Base-by-base conservation (phyloP, 2,888 invertebrate genomes). In the Alloscopus bannaensis region DNA sequence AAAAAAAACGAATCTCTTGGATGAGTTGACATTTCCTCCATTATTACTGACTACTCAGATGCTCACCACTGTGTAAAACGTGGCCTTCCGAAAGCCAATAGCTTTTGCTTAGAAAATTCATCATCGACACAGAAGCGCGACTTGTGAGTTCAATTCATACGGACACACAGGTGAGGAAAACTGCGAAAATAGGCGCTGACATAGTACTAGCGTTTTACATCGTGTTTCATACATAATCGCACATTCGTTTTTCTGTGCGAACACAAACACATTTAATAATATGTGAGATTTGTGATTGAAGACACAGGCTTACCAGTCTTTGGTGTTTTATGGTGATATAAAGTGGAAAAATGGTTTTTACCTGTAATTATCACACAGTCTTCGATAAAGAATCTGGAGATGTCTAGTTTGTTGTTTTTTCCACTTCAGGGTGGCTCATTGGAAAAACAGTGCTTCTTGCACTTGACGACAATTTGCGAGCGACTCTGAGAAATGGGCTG, bases 21-120 rank as follows among this genome's bases (percentile, higher is more conserved):
- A 72, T 72, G 72, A 72, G 72, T 72, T 72, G 72, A 72, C 72
- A 72, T 72, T 72, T 72, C 72, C 72, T 72, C 72, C 52, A 72
- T 72, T 72, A 52, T 72, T 57, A 42, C 20, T 36, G 20, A 55
- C 36, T 36, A 31, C 57, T 42, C n/a, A n/a, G n/a, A n/a, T n/a
- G 42, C 42, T 42, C 50, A 50, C n/a, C n/a, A 45, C 26, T 64
- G 8, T 55, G n/a, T n/a, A n/a, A n/a, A n/a, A n/a, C n/a, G 28
- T 26, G 64, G 45, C 64, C 64, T 64, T 45, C 64, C 47, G 28
- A 64, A 40, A 31, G 40, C 1, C 20, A 20, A 36, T 13, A 18
- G 28, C 64, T 24, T 20, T 60, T 36, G 20, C 4, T 1, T 1
- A 26, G 64, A 24, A 28, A 24, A 13, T 36, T 8, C 36, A 36